Base-by-base conservation (phyloP, 1,140 invertebrate genomes). In the Rhysida immarginata region DNA sequence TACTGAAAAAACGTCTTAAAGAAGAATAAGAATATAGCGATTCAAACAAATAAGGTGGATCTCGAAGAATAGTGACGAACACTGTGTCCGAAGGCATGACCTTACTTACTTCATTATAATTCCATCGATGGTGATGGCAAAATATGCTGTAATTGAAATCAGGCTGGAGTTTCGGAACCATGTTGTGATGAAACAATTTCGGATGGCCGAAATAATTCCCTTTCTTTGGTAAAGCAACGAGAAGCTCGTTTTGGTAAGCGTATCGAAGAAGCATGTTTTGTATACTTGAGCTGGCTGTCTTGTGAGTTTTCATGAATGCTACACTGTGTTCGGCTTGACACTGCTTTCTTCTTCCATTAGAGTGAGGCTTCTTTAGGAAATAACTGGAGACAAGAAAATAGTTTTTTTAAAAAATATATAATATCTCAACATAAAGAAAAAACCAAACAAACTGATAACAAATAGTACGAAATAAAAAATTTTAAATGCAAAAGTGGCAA, bases 281-380 rank as follows among this genome's bases (percentile, higher is more conserved):
- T 2, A 75, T 64, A 0, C 71, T 69, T 2, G 68, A 67, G 54
- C 71, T 72, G 26, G 67, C 74, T 54, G 69, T 69, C 62, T 75
- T 75, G 62, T 75, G 70, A 1, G 69, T 68, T 54, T 71, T 71
- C 42, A 71, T 59, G 58, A 71, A 71, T 14, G 62, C 61, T 14
- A 65, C 65, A 59, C 68, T 84, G 58, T 82, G 82, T 55, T 77
- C 79, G 14, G 82, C 82, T 44, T 85, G 82, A 82, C 81, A 84
- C 65, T 78, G 44, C n/a, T n/a, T n/a, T n/a, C n/a, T n/a, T n/a
- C n/a, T n/a, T n/a, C n/a, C n/a, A n/a, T n/a, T n/a, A n/a, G n/a
- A n/a, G n/a, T n/a, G n/a, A n/a, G n/a, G n/a, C n/a, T n/a, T n/a
- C n/a, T n/a, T n/a, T n/a, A n/a, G n/a, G n/a, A n/a, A n/a, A n/a